Evolutionary conservation across 2,113 vertebrate genomes (phyloP).

Genomic region (Nesogale talazaci): DNA sequence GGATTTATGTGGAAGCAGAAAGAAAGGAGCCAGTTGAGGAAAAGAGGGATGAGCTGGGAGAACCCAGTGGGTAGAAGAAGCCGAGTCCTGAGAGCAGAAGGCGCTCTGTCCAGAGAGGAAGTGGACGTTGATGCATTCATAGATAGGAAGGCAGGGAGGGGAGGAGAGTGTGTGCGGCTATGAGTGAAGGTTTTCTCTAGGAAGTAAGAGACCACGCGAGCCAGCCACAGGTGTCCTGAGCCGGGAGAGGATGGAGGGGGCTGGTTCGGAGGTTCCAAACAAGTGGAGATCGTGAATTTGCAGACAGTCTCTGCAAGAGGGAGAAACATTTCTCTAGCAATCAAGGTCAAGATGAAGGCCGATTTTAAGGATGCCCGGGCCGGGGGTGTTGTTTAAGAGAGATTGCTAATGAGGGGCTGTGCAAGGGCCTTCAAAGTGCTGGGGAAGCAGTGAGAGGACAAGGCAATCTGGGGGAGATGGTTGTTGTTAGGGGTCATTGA

Average conservation of each 20-base stretch:
- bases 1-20: not conserved
- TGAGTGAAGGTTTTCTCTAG: not conserved
- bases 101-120: not conserved
- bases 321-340: not conserved
- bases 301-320: not conserved
- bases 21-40: not conserved
- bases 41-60: not conserved
- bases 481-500: no score
- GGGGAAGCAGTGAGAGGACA: not conserved
- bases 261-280: not conserved
- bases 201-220: not conserved
- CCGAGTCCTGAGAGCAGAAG: not conserved
- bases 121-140: not conserved
- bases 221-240: not conserved
- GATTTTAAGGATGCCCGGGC: not conserved
- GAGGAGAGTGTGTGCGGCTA: fast-evolving
- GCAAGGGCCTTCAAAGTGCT: not conserved
- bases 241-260: not conserved
- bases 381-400: not conserved
- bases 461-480: not conserved
- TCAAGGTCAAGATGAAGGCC: not conserved
- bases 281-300: not conserved
- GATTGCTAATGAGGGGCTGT: not conserved
- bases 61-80: not conserved
- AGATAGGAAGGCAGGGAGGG: not conserved